These are phyloP conservation scores for Anhinga rufa DNA, from an alignment of 2,113 vertebrate species.

Conservation along the genomic window DNA sequence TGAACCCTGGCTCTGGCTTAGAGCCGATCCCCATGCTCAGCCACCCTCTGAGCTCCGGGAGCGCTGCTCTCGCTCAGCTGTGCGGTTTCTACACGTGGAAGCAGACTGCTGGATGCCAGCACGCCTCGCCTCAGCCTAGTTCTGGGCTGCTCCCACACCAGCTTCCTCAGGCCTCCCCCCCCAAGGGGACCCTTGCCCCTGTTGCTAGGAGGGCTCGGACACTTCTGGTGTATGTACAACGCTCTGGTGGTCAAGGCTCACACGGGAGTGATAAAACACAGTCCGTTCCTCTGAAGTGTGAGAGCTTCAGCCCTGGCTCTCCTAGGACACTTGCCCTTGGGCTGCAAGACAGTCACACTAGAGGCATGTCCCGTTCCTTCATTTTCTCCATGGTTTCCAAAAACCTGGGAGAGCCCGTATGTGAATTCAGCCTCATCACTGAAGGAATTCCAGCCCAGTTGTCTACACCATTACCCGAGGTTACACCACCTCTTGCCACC, in stretches of 20 bases:
- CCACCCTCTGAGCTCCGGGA: neutral
- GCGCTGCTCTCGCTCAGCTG: neutral
- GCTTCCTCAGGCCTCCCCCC: neutral
- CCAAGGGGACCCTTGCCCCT: neutral
- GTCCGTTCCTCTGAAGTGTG: neutral
- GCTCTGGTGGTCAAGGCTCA: neutral
- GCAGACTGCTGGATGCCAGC: neutral
- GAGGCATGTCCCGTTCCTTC: neutral
- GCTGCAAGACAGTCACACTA: neutral
- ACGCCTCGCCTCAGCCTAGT: neutral
- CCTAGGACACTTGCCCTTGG: too few relatives aligned
- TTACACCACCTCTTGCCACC: neutral
- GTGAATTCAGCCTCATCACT: neutral
- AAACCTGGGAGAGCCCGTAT: neutral
- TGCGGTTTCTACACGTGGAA: rapidly evolving
- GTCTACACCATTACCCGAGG: neutral
- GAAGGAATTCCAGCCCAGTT: neutral
- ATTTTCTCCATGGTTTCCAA: neutral
- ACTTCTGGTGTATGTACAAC: rapidly evolving
- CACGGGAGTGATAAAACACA: neutral
- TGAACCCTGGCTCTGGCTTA: too few relatives aligned
- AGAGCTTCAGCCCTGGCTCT: neutral
- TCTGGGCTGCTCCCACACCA: neutral
- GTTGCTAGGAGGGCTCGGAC: neutral
- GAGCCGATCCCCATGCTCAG: neutral